Evolutionary conservation across 1,140 invertebrate genomes (phyloP), one percentile per base, ranked within the genome.

Genomic region (Scaptomyza graminum): DNA sequence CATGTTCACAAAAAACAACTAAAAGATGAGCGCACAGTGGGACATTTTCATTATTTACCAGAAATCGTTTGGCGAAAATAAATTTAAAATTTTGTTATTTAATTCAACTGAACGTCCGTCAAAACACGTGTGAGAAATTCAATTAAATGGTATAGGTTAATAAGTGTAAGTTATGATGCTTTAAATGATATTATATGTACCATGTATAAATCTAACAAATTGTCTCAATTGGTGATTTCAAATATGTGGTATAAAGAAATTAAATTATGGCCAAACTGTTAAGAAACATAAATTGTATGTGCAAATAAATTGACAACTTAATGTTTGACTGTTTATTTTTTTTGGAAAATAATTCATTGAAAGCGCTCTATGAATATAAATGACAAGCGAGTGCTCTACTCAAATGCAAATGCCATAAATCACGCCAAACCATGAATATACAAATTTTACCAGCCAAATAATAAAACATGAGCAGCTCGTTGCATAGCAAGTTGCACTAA

Each of bases 131-230:
- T 49, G 63, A 41, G 59, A 69, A 69, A 66, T 66, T 62, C 49
- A 25, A 50, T 55, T 8, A 52, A 70, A 60, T 54, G 70, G 65
- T 2, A 28, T 70, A 84, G 81, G 81, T 85, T 81, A 80, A 81
- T 70, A 69, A 61, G 57, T 72, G 55, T 61, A 65, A 76, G 18
- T 70, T 37, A 46, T 67, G 56, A 52, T 34, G 51, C 15, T 37
- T 1, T 9, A 18, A n/a, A 55, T 57, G 13, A 1, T 44, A 12
- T 0, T 13, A 15, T 6, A 46, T 46, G 11, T 16, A 5, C 37
- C 5, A 56, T 31, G 16, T 7, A 46, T 46, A 44, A 16, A 31
- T 28, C 12, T 6, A 5, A 7, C 18, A 15, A 46, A 56, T 44
- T 49, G 31, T 13, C 60, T 60, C 46, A 67, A 18, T 60, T 51